phyloP scores from a whole-genome alignment of 2,888 invertebrate species.

The Macrophya alboannulata region DNA sequence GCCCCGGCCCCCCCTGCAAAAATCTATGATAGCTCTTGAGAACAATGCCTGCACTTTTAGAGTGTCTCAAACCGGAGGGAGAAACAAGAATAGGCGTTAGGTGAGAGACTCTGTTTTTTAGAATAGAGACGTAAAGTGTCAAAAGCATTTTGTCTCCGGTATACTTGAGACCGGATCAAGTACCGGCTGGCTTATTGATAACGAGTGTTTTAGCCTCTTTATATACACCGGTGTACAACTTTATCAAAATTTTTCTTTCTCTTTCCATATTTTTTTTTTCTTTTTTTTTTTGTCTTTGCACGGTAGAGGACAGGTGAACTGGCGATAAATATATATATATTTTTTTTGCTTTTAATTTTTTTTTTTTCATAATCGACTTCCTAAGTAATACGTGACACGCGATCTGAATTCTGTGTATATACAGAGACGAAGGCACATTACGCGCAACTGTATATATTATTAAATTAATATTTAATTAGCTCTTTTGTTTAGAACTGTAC shows the following conservation, averaged over 20 bases:
- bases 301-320: neutral
- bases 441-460: slow-evolving; percentile 38
- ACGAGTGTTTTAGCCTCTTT: neutral
- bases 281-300: neutral
- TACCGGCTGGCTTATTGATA: slow-evolving; percentile 9
- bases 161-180: slow-evolving; percentile 36
- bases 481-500: slow-evolving; percentile 34
- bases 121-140: neutral
- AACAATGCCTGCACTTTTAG: slow-evolving; percentile 15
- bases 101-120: neutral
- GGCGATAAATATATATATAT: neutral
- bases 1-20: neutral
- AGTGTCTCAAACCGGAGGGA: neutral
- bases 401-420: slow-evolving; percentile 25
- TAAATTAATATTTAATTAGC: slow-evolving; percentile 48
- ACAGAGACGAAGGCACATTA: neutral
- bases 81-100: neutral
- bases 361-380: slow-evolving; percentile 20
- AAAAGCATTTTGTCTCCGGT: slow-evolving; percentile 18
- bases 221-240: neutral
- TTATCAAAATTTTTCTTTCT: neutral
- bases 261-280: neutral
- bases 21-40: neutral
- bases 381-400: slow-evolving; percentile 32
- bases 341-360: neutral